Conservation (phyloP, 1,140 invertebrate genomes). For the Zelostemma sp. region DNA sequence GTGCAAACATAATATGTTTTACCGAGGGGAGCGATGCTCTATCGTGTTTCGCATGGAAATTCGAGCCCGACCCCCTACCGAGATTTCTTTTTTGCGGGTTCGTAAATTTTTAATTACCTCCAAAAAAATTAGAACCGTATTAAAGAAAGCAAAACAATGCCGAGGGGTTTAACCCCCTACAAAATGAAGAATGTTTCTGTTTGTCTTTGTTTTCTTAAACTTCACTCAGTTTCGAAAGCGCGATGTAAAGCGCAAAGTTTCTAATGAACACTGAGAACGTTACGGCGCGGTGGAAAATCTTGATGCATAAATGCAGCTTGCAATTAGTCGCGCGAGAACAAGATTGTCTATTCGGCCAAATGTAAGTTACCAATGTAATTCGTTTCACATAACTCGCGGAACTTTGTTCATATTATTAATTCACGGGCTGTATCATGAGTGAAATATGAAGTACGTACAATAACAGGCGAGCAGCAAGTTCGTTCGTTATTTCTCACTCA, state of each 20-base stretch:
- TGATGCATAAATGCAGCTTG: not conserved
- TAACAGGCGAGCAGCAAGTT: constrained; percentile 33
- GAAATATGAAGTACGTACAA: constrained; percentile 37
- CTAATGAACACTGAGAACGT: not conserved
- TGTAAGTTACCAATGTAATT: constrained; percentile 30
- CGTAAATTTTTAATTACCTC: not conserved
- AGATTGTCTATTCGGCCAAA: constrained; percentile 25
- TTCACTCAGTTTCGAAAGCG: too few relatives aligned
- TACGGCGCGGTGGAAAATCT: not conserved
- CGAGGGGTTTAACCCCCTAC: too few relatives aligned
- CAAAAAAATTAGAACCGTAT: not conserved
- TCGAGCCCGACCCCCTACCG: not conserved
- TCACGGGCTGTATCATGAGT: constrained; percentile 25
- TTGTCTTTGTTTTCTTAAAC: too few relatives aligned
- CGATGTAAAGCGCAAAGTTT: not conserved
- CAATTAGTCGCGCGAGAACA: not conserved
- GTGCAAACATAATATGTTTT: constrained; percentile 2
- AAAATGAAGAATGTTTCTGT: too few relatives aligned
- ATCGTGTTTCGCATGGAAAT: not conserved
- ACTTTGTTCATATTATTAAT: constrained; percentile 29
- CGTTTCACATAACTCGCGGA: constrained; percentile 22
- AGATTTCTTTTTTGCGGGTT: not conserved
- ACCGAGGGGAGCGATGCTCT: not conserved
- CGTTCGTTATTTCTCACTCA: constrained; percentile 39
- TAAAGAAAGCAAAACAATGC: too few relatives aligned